phyloP scores from a whole-genome alignment of 2,888 invertebrate species.

The Synergus laeviventris region DNA sequence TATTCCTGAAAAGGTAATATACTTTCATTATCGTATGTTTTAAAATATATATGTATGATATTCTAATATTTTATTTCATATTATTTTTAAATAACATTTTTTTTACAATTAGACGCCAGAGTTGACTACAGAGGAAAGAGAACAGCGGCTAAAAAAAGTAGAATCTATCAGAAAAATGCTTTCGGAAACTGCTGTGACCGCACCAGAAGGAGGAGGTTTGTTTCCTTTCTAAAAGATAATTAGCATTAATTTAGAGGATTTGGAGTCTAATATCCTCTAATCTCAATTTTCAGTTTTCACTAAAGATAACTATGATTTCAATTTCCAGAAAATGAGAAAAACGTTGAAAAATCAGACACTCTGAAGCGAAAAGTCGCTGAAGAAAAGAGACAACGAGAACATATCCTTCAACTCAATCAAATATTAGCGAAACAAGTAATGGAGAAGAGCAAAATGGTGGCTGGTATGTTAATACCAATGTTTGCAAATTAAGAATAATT shows the following conservation, averaged over 20 bases:
- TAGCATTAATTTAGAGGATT: too few species aligned
- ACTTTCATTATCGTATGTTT: neutral
- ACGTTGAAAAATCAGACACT: slow-evolving; percentile 71
- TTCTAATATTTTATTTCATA: neutral
- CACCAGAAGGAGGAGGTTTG: slow-evolving; percentile 64
- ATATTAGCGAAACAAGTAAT: slow-evolving; percentile 95
- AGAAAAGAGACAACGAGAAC: slow-evolving; percentile 92
- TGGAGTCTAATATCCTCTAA: neutral
- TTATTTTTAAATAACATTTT: slow-evolving; percentile 39
- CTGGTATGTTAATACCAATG: slow-evolving; percentile 82
- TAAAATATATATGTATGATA: neutral
- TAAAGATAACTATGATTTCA: slow-evolving; percentile 41
- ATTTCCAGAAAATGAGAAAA: slow-evolving; percentile 63
- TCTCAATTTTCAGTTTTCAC: neutral
- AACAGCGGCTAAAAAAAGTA: slow-evolving; percentile 89
- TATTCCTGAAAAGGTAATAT: slow-evolving; percentile 88
- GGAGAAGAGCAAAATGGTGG: slow-evolving; percentile 96
- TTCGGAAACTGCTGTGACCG: slow-evolving; percentile 82
- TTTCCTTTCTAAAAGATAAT: slow-evolving; percentile 11
- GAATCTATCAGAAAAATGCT: slow-evolving; percentile 95
- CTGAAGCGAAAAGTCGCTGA: slow-evolving; percentile 86
- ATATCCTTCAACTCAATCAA: slow-evolving; percentile 93
- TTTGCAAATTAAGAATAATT: neutral
- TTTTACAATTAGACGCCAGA: slow-evolving; percentile 87
- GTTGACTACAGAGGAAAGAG: slow-evolving; percentile 89